phyloP scores from a whole-genome alignment of 2,113 vertebrate genomes.

The Corythoichthys intestinalis region DNA sequence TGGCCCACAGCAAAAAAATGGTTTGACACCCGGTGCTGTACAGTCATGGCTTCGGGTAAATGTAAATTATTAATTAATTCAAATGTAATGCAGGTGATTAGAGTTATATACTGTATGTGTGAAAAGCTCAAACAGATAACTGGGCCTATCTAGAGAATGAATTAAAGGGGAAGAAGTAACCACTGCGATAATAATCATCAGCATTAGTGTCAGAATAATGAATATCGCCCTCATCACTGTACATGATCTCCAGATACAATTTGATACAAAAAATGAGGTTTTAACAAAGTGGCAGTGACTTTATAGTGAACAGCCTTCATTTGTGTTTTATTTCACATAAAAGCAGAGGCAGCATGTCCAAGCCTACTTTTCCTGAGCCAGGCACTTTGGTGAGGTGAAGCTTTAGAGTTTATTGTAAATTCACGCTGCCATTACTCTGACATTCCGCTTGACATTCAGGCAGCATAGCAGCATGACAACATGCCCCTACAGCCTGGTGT shows the following conservation, averaged over 20 bases:
- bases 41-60: slow-evolving; percentile 54
- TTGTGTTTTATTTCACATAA: neutral
- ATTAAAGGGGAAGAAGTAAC: slow-evolving; percentile 40
- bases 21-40: slow-evolving; percentile 20
- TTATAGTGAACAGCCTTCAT: neutral
- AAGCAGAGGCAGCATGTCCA: neutral
- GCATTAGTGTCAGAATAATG: slow-evolving; percentile 44
- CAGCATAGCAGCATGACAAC: slow-evolving; percentile 77
- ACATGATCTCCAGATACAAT: slow-evolving; percentile 26
- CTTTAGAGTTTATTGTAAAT: slow-evolving; percentile 47
- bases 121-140: slow-evolving; percentile 6
- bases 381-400: slow-evolving; percentile 31
- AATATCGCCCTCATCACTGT: slow-evolving; percentile 31
- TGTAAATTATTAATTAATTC: slow-evolving; percentile 66
- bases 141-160: slow-evolving; percentile 17
- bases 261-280: slow-evolving; percentile 9
- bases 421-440: slow-evolving; percentile 60
- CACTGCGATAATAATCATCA: slow-evolving; percentile 40
- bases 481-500: slow-evolving; percentile 63
- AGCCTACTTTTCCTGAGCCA: neutral
- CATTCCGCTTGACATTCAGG: slow-evolving; percentile 77
- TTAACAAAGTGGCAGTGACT: neutral
- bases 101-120: slow-evolving; percentile 26
- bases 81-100: slow-evolving; percentile 53
- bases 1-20: too few relatives aligned